Percentiles rank a stretch among this genome's conserved stretches.
Evolutionary conservation across 2,888 invertebrate genomes (phyloP).

Genomic region (Eurois occulta): DNA sequence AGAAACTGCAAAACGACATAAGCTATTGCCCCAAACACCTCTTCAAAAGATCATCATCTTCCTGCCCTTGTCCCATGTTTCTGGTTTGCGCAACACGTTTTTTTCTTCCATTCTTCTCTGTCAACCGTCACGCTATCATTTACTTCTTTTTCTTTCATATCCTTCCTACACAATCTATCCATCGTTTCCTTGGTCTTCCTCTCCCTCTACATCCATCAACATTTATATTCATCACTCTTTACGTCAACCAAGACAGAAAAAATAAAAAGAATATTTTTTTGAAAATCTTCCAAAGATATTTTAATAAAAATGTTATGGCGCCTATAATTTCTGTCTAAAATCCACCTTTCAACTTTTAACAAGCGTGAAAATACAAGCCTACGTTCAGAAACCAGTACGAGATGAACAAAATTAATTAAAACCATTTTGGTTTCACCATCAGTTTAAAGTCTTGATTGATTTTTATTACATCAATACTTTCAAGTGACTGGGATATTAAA

Average conservation of each 20-base stretch:
- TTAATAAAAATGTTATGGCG: neutral
- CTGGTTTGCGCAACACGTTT: too few species aligned
- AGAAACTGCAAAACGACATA: neutral
- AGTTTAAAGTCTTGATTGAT: constrained; percentile 61
- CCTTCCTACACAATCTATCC: too few species aligned
- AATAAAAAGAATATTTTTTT: too few species aligned
- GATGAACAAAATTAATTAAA: constrained; percentile 61
- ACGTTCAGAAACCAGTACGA: constrained; percentile 16
- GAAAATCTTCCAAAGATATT: neutral
- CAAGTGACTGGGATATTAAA: constrained; percentile 35
- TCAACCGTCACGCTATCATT: too few species aligned
- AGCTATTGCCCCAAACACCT: neutral
- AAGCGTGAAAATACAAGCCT: constrained; percentile 47
- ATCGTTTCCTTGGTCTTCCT: too few species aligned
- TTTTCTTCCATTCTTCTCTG: too few species aligned
- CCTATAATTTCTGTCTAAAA: neutral
- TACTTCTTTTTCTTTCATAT: too few species aligned
- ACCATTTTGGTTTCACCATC: constrained; percentile 62
- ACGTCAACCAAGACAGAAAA: too few species aligned
- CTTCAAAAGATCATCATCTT: neutral
- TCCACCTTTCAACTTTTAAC: constrained; percentile 23
- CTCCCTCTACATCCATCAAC: too few species aligned
- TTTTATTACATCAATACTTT: constrained; percentile 64
- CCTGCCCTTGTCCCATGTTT: too few species aligned
- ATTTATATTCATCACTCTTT: too few species aligned